Base-by-base conservation (phyloP, 2,113 vertebrate genomes). In the Passer domesticus region DNA sequence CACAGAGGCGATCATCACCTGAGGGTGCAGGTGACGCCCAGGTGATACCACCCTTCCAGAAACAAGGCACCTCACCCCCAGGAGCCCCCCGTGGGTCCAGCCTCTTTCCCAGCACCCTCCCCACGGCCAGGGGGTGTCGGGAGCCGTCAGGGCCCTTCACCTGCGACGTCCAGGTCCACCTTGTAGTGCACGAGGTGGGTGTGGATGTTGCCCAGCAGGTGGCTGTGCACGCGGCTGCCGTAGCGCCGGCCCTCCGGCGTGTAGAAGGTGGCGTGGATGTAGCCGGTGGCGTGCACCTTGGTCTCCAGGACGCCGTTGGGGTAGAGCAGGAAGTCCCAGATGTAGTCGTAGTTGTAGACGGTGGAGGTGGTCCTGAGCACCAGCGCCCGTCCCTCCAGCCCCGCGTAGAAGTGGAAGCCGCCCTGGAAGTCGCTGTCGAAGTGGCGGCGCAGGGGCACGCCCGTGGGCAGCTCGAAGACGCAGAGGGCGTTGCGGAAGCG, bases 291-390 rank as follows among this genome's bases (percentile, higher is more conserved):
- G 0, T 99, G 99, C 56, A 99, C 98, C 73, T 98, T 99, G 47
- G 98, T 95, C 84, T 99, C 99, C 94, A 99, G 96, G 15, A 99
- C 98, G 0, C 99, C 99, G 8, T 99, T 99, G 77, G 98, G 98
- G 95, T 99, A 98, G 95, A 99, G 98, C 62, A 98, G 46, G 90
- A 99, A 98, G 94, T 99, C 99, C 99, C 99, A 99, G 95, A 99
- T 98, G 93, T 99, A 99, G 92, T 99, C 99, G 0, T 99, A 99
- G 95, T 99, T 99, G 96, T 99, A 99, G 94, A 99, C 99, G 0
- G 99, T 99, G 3, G 99, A 98, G 4, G 98, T 99, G 4, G 99
- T 98, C 58, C 99, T 97, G 59, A 99, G 41, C 60, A 99, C 98
- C 64, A 99, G 96, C 12, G 98, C 98, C 1, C 97, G 98, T 25